Evolutionary conservation across 1,140 invertebrate genomes (phyloP).

Genomic region (Polyergus mexicanus): DNA sequence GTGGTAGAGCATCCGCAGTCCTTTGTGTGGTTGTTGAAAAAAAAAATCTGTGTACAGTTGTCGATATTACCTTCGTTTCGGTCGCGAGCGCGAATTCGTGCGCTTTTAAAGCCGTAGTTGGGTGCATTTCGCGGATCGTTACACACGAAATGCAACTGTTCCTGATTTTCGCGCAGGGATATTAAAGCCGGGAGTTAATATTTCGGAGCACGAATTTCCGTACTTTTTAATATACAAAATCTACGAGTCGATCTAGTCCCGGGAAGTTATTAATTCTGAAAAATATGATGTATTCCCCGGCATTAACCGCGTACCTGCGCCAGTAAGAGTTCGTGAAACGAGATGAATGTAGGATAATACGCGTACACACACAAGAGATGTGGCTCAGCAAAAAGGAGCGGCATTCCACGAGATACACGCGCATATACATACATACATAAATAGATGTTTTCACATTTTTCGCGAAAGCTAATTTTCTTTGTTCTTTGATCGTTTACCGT

Average conservation of each 20-base stretch:
- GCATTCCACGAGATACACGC: constrained; percentile 13
- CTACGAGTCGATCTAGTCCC: constrained; percentile 55
- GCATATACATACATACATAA: too few relatives aligned
- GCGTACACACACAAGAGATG: constrained; percentile 25
- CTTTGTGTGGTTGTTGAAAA: constrained; percentile 58
- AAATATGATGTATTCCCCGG: constrained; percentile 47
- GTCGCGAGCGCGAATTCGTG: constrained; percentile 49
- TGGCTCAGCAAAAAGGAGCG: constrained; percentile 23
- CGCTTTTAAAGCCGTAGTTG: constrained; percentile 56
- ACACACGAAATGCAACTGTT: constrained; percentile 60
- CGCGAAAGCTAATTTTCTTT: constrained; percentile 10
- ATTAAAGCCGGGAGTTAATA: constrained; percentile 63
- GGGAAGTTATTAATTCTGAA: constrained; percentile 62
- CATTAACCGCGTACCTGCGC: constrained; percentile 55
- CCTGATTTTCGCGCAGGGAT: constrained; percentile 57
- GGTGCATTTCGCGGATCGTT: constrained; percentile 62
- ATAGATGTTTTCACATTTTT: constrained; percentile 29
- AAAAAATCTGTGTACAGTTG: constrained; percentile 57
- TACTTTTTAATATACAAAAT: constrained; percentile 58
- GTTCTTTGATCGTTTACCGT: background rate
- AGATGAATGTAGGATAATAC: constrained; percentile 44
- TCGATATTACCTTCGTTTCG: constrained; percentile 58
- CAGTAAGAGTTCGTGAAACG: constrained; percentile 40
- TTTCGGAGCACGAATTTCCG: constrained; percentile 54
- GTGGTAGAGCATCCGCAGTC: constrained; percentile 61